These are phyloP conservation scores for Cataglyphis altisquamis DNA, from an alignment of 2,888 invertebrate genomes.

Conservation along the genomic window DNA sequence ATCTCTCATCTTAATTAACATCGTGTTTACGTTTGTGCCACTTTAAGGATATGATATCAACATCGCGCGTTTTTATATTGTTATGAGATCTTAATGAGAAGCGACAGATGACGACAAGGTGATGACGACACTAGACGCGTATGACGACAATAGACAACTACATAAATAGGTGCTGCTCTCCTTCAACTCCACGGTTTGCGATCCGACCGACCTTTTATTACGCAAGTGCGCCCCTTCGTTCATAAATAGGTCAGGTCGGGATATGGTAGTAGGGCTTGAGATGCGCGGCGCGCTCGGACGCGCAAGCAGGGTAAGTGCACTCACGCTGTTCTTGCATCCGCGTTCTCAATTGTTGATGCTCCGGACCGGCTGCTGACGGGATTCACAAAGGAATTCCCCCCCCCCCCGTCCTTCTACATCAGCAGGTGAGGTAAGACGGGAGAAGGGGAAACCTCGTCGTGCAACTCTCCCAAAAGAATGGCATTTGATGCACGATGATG, in stretches of 20 bases:
- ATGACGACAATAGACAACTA: not conserved
- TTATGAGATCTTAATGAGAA: not conserved
- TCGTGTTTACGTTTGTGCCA: conserved; percentile 7
- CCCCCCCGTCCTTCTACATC: not conserved
- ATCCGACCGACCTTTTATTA: conserved; percentile 64
- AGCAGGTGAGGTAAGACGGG: not conserved
- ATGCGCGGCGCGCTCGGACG: conserved; percentile 74
- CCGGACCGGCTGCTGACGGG: conserved; percentile 50
- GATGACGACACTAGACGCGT: conserved; percentile 2
- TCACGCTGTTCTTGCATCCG: conserved; percentile 76
- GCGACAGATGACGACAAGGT: not conserved
- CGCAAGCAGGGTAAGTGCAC: conserved; percentile 78
- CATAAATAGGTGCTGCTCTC: not conserved
- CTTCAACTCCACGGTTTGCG: not conserved
- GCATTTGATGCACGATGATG: conserved; percentile 7
- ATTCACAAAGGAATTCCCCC: conserved; percentile 50
- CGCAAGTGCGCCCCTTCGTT: conserved; percentile 46
- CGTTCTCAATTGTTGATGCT: conserved; percentile 71
- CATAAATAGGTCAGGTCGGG: conserved; percentile 64
- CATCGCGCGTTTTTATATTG: not conserved
- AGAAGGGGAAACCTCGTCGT: not conserved
- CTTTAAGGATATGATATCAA: not conserved
- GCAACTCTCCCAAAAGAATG: conserved; percentile 5
- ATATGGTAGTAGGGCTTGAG: conserved; percentile 62
- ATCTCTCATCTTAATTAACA: conserved; percentile 25